Evolutionary conservation across 2,113 vertebrate species (phyloP), one percentile per base, ranked within the genome.

Genomic region (Gallinago paraguaiae): DNA sequence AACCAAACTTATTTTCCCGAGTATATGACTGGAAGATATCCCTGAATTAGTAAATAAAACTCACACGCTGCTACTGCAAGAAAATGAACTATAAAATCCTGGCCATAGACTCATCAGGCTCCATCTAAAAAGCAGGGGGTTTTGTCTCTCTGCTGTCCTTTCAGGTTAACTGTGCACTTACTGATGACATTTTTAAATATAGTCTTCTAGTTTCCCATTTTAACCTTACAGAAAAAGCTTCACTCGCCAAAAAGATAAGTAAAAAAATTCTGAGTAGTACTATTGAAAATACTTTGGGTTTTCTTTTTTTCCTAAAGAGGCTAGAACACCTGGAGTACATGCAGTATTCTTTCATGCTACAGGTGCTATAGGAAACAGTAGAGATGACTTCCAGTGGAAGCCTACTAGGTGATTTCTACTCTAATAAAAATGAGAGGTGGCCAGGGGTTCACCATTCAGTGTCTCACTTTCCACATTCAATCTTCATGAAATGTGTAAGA

Each of bases 1-100:
- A 97, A 93, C 61, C 70, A 93, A 45, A 92, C 56, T 95, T 92
- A 92, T 46, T 95, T 77, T 84, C 64, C 69, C 63, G 45, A 22
- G 16, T 71, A 53, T 54, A 0, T 46, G 27, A 48, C 16, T 56
- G 25, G 25, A 82, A 78, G 17, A 88, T 27, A 28, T 24, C 56
- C 84, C 51, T 70, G 69, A 67, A 63, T 94, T 56, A 77, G 7
- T 85, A 90, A 90, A 59, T 46, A 25, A 63, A 53, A 65, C 27
- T 95, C 39, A 80, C 33, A 61, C 48, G 51, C 41, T 71, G 45
- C 39, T 86, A 45, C 46, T 61, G 17, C 30, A 57, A 72, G 67
- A 61, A 82, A 88, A 72, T 1, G 2, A 18, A 27, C 33, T 64
- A 28, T 59, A 43, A 89, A 78, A 19, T 57, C n/a, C 11, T 93